phyloP scores from a whole-genome alignment of 2,888 invertebrate genomes.

The Orthosia gracilis region DNA sequence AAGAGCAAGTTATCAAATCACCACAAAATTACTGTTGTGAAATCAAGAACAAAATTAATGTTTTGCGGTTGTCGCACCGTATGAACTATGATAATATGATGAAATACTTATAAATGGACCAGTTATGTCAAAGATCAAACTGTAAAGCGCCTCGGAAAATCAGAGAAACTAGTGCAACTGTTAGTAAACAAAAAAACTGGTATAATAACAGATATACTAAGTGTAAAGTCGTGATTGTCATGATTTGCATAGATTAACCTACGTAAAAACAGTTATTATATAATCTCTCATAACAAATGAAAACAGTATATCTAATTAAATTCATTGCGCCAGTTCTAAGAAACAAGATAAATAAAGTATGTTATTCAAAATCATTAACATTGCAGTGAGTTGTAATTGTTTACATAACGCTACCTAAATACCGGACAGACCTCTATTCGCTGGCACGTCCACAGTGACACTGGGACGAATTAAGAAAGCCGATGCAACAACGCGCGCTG shows the following conservation, averaged over 20 bases:
- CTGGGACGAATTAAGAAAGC: slow-evolving; percentile 45
- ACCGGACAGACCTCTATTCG: slow-evolving; percentile 32
- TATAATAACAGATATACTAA: background rate
- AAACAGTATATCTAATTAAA: background rate
- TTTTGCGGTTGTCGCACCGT: no score
- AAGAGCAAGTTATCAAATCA: background rate
- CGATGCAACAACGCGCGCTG: slow-evolving; percentile 48
- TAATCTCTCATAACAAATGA: background rate
- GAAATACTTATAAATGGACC: background rate
- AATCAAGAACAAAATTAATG: background rate
- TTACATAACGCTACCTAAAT: slow-evolving; percentile 63
- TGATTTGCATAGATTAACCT: background rate
- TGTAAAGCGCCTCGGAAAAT: no score
- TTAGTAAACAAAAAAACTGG: background rate
- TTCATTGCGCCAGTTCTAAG: background rate
- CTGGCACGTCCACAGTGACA: slow-evolving; percentile 43
- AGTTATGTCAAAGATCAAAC: background rate
- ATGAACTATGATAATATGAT: background rate
- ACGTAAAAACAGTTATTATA: background rate
- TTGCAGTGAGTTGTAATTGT: slow-evolving; percentile 18
- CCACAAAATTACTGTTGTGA: background rate
- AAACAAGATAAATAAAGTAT: background rate
- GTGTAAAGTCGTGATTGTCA: background rate
- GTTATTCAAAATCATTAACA: slow-evolving; percentile 18
- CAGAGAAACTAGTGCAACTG: no score